phyloP scores from a whole-genome alignment of 2,888 invertebrate species.

The Cataglyphis cursor region DNA sequence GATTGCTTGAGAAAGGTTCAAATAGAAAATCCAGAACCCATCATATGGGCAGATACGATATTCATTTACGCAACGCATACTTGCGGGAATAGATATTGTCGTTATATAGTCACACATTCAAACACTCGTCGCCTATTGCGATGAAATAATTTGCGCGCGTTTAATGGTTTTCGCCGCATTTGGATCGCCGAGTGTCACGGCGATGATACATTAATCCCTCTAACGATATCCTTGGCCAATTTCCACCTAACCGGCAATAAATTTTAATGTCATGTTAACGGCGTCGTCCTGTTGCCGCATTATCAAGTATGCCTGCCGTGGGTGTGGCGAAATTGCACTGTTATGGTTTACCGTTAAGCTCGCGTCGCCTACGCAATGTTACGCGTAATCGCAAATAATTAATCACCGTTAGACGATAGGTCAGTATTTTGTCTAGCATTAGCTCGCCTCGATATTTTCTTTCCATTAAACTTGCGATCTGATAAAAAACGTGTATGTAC shows the following conservation, averaged over 20 bases:
- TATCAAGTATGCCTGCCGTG: constrained; percentile 67
- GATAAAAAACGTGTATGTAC: not conserved
- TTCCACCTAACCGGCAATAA: constrained; percentile 74
- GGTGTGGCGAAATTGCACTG: constrained; percentile 57
- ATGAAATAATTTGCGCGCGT: constrained; percentile 62
- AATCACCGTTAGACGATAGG: constrained; percentile 32
- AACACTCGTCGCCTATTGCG: constrained; percentile 7
- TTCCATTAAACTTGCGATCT: constrained; percentile 1
- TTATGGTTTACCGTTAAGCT: constrained; percentile 62
- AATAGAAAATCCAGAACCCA: not conserved
- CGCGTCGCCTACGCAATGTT: constrained; percentile 53
- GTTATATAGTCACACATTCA: not conserved
- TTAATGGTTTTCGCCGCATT: constrained; percentile 64
- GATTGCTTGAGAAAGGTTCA: not conserved
- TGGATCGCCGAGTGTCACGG: constrained; percentile 46
- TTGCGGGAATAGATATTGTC: not conserved
- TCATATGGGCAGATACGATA: not conserved
- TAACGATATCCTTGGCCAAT: constrained; percentile 75
- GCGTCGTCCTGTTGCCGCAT: constrained; percentile 56
- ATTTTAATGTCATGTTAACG: constrained; percentile 77
- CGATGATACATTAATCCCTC: constrained; percentile 67
- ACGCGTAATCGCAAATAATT: constrained; percentile 57
- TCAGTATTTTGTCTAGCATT: constrained; percentile 20
- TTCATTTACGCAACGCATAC: not conserved
- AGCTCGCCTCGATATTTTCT: constrained; percentile 6